These are phyloP conservation scores for Rhagonycha lutea DNA, from an alignment of 2,888 invertebrate species.

Conservation along the genomic window DNA sequence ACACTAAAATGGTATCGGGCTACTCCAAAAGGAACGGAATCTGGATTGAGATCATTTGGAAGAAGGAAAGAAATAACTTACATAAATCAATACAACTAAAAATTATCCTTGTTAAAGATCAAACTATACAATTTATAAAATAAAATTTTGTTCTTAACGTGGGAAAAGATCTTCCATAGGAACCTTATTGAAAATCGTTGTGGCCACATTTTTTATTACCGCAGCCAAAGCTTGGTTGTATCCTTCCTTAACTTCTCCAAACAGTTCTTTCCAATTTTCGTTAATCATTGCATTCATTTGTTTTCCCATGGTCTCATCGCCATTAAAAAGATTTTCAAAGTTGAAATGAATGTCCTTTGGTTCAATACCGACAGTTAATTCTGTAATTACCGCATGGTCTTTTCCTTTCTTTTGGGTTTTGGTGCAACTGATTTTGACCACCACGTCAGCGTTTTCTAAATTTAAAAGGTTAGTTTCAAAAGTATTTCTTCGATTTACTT, in stretches of 20 bases:
- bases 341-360: conserved; percentile 64
- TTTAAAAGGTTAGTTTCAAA: conserved; percentile 6
- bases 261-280: conserved; percentile 49
- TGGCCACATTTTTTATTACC: conserved; percentile 1
- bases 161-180: conserved; percentile 5
- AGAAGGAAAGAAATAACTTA: neutral
- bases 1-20: no score
- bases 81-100: neutral
- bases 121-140: neutral
- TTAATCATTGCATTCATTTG: conserved; percentile 52
- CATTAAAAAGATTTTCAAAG: conserved; percentile 67
- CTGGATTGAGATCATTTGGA: no score
- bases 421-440: conserved; percentile 66
- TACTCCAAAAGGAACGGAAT: no score
- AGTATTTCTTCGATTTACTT: conserved; percentile 24
- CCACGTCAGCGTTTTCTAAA: conserved; percentile 65
- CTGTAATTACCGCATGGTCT: conserved; percentile 65
- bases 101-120: neutral
- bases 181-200: conserved; percentile 3
- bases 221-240: conserved; percentile 63
- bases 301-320: conserved; percentile 43
- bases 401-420: conserved; percentile 64
- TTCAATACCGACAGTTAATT: conserved; percentile 65
- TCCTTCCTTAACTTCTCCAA: conserved; percentile 59
- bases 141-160: neutral